Base-by-base conservation (phyloP, 2,888 invertebrate species). In the Ctena decussata region DNA sequence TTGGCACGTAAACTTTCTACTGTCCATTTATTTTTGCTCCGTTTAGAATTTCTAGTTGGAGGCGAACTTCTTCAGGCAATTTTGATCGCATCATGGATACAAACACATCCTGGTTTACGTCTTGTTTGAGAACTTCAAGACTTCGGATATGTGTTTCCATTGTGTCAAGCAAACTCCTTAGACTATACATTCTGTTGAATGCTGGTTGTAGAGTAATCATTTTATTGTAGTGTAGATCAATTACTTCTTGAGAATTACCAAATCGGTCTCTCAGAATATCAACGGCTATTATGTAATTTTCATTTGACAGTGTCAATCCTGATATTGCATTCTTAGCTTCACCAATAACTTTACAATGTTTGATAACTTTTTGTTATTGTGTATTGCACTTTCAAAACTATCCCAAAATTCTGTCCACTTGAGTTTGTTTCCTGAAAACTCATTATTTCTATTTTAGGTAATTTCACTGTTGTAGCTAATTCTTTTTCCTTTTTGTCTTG, bases 231-330 rank as follows among this genome's bases (percentile, higher is more conserved):
- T 83, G 80, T 11, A 80, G 27, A 30, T 86, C 80, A 44, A 83
- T 65, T 21, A 80, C 83, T 71, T 86, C 79, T 72, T 82, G 85
- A 3, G 57, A 44, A 37, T 79, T 76, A n/a, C 80, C 86, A 69
- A 82, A 83, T 12, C 86, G 35, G 5, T 74, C 46, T 53, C 30
- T 24, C 18, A 80, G 70, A 49, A 82, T 82, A 39, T 78, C 79
- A 18, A 82, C 27, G 21, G 86, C 80, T 35, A 86, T 24, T 39
- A 30, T 30, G 60, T 86, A 83, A 39, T 86, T 86, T 60, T 74
- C 80, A 74, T 73, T 83, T 24, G 78, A 83, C 2, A 83, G 57
- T 0, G 78, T 53, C 57, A 86, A 32, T n/a, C 85, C 83, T 21
- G 71, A 49, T 37, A 83, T 76, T n/a, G 82, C 71, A 18, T 24